These are phyloP conservation scores for Melanocharis versteri DNA, from an alignment of 2,113 vertebrate genomes.

Conservation along the genomic window DNA sequence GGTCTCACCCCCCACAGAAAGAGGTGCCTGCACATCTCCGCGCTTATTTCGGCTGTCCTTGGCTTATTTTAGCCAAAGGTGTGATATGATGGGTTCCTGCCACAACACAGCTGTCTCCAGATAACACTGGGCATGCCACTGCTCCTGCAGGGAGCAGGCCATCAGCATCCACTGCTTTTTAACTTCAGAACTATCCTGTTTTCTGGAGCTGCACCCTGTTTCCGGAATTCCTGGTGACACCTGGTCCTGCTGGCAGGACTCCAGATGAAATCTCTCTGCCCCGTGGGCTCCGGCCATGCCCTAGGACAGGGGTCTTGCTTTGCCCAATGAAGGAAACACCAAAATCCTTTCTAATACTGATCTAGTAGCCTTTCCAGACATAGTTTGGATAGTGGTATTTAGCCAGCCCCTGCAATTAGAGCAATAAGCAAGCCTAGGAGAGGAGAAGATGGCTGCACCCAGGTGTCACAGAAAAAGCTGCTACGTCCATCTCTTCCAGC, in stretches of 20 bases:
- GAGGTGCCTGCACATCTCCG: background rate
- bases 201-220: background rate
- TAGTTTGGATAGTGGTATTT: background rate
- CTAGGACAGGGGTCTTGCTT: background rate
- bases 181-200: background rate
- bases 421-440: background rate
- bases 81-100: accelerated
- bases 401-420: background rate
- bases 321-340: accelerated
- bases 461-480: background rate
- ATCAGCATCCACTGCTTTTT: background rate
- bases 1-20: background rate
- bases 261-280: background rate
- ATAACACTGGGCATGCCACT: accelerated
- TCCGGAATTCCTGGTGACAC: background rate
- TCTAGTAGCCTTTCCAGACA: background rate
- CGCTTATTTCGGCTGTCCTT: background rate
- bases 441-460: background rate
- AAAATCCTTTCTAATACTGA: background rate
- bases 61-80: background rate
- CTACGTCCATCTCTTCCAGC: background rate
- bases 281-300: accelerated
- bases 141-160: background rate
- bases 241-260: background rate
- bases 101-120: background rate